Base-by-base conservation (phyloP, 2,888 invertebrate species). In the Cyaniris semiargus region DNA sequence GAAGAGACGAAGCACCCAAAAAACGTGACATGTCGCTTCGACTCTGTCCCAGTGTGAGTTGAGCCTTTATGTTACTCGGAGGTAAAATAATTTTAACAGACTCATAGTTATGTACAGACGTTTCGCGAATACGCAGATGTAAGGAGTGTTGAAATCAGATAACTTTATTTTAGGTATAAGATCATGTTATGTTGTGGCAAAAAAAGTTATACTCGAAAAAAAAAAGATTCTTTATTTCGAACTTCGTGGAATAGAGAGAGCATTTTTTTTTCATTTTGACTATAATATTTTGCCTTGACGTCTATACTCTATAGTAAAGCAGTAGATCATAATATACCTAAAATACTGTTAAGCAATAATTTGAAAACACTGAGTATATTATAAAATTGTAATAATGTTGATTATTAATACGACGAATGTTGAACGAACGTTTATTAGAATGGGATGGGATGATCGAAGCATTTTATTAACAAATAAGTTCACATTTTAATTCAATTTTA, bases 371-470 rank as follows among this genome's bases (percentile, higher is more conserved):
- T 18, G n/a, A n/a, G n/a, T n/a, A n/a, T 53, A 66, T 27, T 31
- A 27, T 27, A 5, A 21, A 66, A 66, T 58, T 21, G 60, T 66
- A 66, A 66, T 27, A 66, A 66, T 66, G 66, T 66, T 66, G 66
- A 66, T 66, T 66, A 66, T 66, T 66, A 66, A 27, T 66, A 60
- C 13, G 23, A 23, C 66, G 66, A 66, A 27, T 66, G 66, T 60
- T 60, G 66, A 27, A 66, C 27, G 27, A 27, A 66, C 18, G 66
- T 15, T 66, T 27, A 31, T 66, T 6, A 66, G 13, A 15, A 66
- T 27, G 31, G 27, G 10, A 66, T 27, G 66, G 27, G 13, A 15
- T 31, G 27, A 60, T 60, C 60, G 60, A 66, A 66, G 66, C 27
- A 31, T 66, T 27, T 66, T 27, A 66, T 15, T 31, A 66, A 66